Evolutionary conservation across 2,113 vertebrate genomes (phyloP), one percentile per base, ranked within the genome.

Genomic region (Danio rerio): DNA sequence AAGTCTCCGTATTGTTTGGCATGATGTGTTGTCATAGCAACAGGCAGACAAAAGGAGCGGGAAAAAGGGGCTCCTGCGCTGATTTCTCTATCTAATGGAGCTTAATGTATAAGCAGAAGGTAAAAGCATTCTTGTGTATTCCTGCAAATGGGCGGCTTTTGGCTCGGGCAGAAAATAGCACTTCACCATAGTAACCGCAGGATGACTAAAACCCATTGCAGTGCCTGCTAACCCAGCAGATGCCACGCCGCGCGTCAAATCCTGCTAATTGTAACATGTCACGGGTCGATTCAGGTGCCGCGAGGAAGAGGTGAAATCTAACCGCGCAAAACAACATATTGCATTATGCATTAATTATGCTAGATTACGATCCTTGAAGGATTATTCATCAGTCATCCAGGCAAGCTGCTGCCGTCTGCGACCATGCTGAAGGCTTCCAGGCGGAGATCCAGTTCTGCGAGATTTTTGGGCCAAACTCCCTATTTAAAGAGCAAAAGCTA

Each of bases 1-100:
- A 49, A 80, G 76, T 83, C 80, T 55, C 59, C 6, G 50, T 66
- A 49, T 83, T 80, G 81, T 80, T 83, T 42, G 81, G 21, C 73
- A 66, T 63, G 40, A 45, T 77, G 61, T 18, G 85, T 83, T 81
- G 85, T 80, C 85, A 86, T 86, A 69, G 85, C 62, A 86, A 86
- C 85, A 65, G 53, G 7, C 81, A 81, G 71, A 83, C 81, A 81
- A 86, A 83, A 55, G 73, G 21, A 83, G 7, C 9, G 15, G 8
- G 40, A 5, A 63, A 70, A 40, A 43, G 56, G 10, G 56, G 66
- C 20, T 18, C 43, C 55, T 80, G 75, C 59, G 40, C 80, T 74
- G 71, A 42, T 40, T 71, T 71, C 68, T 81, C 49, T 20, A 42
- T 71, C 65, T 86, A 86, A 86, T 86, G 65, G 78, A 81, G 70